Evolutionary conservation across 2,888 invertebrate species (phyloP), one percentile per base, ranked within the genome.

Genomic region (Euplagia quadripunctaria): DNA sequence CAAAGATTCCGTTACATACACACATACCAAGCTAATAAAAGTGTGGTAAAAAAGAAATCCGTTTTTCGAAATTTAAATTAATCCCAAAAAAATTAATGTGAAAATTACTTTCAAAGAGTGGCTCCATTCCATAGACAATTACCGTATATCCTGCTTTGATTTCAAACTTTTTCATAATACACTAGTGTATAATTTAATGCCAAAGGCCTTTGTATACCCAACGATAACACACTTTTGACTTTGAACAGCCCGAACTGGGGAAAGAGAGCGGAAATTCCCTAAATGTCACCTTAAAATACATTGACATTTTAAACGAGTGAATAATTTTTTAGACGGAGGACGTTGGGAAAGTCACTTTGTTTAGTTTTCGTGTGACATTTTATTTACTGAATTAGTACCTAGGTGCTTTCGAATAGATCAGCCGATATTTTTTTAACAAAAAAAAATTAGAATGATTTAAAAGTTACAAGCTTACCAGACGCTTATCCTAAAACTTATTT

Each of bases 261-360:
- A 64, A 74, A 82, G 64, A 49, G 71, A 74, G 68, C 75, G 73
- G 69, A 71, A 74, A 72, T 46, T 75, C 71, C 64, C 20, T 79
- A 82, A 83, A 83, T 83, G 85, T 79, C 82, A 84, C 64, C 82
- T 76, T 72, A 73, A 80, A 82, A 84, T 83, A 85, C 66, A 64
- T 14, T 68, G 69, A 63, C 64, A 71, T 74, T 74, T 71, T 64
- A 52, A n/a, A 6, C 12, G 1, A 51, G 5, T 5, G 42, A 43
- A 55, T 49, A 42, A 64, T 68, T 68, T 68, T 65, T 70, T 64
- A 52, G 52, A 43, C 52, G 52, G 14, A 52, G 52, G 42, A 49
- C 4, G 41, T 70, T 43, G 52, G 52, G 4, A 51, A 64, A 55
- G 7, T 46, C 63, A 64, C 61, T 31, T 61, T 61, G 14, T 61